Conservation (phyloP, 2,888 invertebrate genomes). For the Amphimallon solstitiale region DNA sequence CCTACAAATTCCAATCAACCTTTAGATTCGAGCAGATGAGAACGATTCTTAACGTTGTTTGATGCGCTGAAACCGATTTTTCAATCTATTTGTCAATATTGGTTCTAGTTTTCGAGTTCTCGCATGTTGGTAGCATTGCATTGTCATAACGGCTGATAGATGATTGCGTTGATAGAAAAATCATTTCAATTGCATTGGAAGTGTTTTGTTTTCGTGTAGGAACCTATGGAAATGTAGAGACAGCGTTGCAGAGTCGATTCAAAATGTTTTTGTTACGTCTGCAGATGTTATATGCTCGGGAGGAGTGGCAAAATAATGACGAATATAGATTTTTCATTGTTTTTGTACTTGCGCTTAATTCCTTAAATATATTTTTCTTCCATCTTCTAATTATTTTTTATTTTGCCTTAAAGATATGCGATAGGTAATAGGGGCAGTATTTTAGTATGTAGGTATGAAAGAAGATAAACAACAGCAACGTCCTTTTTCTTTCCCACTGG, state of each 20-base stretch:
- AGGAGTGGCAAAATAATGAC: slow-evolving; percentile 18
- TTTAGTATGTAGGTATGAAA: too few relatives aligned
- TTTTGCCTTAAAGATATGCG: too few relatives aligned
- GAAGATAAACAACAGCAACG: too few relatives aligned
- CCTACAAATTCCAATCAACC: too few relatives aligned
- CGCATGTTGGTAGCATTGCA: not conserved
- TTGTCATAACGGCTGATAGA: slow-evolving; percentile 13
- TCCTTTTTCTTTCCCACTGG: too few relatives aligned
- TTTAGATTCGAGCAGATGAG: too few relatives aligned
- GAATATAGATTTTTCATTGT: too few relatives aligned
- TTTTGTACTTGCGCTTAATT: too few relatives aligned
- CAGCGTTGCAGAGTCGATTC: slow-evolving; percentile 24
- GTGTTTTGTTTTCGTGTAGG: not conserved
- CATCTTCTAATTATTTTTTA: too few relatives aligned
- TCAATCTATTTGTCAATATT: not conserved
- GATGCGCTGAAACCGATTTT: slow-evolving; percentile 12
- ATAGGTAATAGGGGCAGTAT: too few relatives aligned
- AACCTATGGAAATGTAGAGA: slow-evolving; percentile 2
- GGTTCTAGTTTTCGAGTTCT: too few relatives aligned
- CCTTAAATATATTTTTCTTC: too few relatives aligned
- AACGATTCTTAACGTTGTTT: not conserved
- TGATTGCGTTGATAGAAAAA: not conserved
- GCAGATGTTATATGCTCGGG: slow-evolving; percentile 3
- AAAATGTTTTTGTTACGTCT: slow-evolving; percentile 29
- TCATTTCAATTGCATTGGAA: not conserved